These are phyloP conservation scores for Ailuropoda melanoleuca DNA, from an alignment of 2,113 vertebrate genomes.

Conservation along the genomic window DNA sequence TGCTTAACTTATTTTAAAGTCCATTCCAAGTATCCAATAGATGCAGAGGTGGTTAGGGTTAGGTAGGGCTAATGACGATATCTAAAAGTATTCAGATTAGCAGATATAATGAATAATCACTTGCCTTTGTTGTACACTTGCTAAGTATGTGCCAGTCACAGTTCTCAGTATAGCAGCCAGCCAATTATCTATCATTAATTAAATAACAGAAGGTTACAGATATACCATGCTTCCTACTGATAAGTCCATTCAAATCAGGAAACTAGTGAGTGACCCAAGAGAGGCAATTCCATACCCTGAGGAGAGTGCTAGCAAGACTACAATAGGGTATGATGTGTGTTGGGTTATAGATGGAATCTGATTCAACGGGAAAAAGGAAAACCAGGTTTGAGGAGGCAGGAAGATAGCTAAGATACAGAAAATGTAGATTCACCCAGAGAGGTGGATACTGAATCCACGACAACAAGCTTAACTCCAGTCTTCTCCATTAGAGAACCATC, in stretches of 20 bases:
- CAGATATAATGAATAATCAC: not conserved
- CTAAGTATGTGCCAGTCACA: not conserved
- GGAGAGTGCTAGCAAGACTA: not conserved
- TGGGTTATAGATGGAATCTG: not conserved
- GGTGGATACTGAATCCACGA: not conserved
- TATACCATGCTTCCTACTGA: not conserved
- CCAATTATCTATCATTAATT: not conserved
- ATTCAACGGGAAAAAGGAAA: constrained; percentile 8
- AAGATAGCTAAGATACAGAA: not conserved
- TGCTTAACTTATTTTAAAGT: not conserved
- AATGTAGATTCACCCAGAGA: not conserved
- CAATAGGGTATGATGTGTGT: not conserved
- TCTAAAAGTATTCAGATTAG: not conserved
- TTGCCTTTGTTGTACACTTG: not conserved
- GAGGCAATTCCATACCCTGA: not conserved
- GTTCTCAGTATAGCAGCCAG: not conserved
- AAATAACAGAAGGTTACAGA: not conserved
- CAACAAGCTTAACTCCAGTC: not conserved
- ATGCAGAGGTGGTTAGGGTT: not conserved
- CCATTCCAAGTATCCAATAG: not conserved
- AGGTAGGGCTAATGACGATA: not conserved
- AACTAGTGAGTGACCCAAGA: not conserved
- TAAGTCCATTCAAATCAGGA: not conserved
- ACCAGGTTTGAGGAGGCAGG: not conserved
- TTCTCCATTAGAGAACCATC: not conserved